Evolutionary conservation across 2,113 vertebrate genomes (phyloP).

Genomic region (Vidua chalybeata): DNA sequence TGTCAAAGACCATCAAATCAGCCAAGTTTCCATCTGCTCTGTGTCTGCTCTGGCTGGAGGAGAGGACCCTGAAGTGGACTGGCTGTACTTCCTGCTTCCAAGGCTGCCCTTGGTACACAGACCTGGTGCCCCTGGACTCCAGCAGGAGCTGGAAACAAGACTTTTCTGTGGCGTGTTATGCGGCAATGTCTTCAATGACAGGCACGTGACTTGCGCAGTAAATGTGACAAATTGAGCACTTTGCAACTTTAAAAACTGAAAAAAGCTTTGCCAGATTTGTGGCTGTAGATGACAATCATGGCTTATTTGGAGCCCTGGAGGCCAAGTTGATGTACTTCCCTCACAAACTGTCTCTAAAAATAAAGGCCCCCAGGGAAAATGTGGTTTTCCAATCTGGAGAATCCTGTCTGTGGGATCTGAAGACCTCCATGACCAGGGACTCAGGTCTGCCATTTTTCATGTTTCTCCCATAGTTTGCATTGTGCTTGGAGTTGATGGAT

Average conservation of each 20-base stretch:
- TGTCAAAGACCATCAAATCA: neutral
- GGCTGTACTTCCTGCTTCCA: neutral
- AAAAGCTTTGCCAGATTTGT: neutral
- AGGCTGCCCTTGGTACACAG: neutral
- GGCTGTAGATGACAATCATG: neutral
- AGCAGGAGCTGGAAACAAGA: neutral
- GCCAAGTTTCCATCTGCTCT: neutral
- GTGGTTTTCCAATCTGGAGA: neutral
- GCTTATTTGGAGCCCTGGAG: neutral
- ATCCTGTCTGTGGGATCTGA: neutral
- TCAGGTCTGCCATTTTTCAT: neutral
- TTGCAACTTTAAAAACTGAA: neutral
- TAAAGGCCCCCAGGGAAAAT: neutral
- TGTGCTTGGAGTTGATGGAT: neutral
- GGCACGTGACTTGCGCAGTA: neutral
- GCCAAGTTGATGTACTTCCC: neutral
- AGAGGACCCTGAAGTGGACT: neutral
- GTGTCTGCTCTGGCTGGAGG: neutral
- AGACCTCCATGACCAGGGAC: neutral
- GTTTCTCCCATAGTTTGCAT: neutral
- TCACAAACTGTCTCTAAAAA: neutral
- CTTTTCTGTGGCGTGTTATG: accelerated
- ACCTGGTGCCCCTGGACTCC: neutral
- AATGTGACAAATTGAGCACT: neutral
- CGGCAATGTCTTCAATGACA: neutral